Conservation (phyloP, 2,888 invertebrate genomes). For the Boloria selene region DNA sequence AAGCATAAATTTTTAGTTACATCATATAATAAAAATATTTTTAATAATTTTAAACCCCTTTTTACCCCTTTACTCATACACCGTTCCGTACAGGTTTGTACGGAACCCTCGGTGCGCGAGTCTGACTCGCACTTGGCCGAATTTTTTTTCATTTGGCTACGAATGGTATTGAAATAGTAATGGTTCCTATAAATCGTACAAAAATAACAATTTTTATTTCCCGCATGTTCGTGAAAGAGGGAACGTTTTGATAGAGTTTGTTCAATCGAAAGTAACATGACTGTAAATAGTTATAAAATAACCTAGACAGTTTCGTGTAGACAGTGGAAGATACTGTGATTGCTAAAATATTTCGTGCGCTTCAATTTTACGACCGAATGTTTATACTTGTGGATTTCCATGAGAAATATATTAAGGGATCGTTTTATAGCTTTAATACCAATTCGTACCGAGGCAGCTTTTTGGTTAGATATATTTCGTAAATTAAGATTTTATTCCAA, state of each 20-base stretch:
- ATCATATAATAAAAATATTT: too few species aligned
- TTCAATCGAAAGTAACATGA: constrained; percentile 13
- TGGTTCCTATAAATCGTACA: background rate
- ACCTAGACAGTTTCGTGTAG: constrained; percentile 24
- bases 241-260: constrained; percentile 19
- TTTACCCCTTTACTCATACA: too few species aligned
- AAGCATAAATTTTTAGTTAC: too few species aligned
- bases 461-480: background rate
- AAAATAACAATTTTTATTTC: background rate
- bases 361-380: constrained; percentile 30
- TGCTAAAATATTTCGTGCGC: constrained; percentile 31
- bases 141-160: too few species aligned
- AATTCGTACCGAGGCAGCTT: background rate
- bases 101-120: too few species aligned
- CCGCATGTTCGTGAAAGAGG: background rate
- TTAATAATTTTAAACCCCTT: too few species aligned
- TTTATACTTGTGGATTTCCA: constrained; percentile 25
- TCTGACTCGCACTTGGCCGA: too few species aligned
- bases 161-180: background rate
- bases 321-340: constrained; percentile 21
- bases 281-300: constrained; percentile 30
- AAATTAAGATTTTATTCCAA: constrained; percentile 5
- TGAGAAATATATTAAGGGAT: constrained; percentile 26
- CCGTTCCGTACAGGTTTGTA: too few species aligned
- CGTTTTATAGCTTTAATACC: constrained; percentile 20